These are phyloP conservation scores for Falco cherrug DNA, from an alignment of 2,797 vertebrate genomes.

Conservation along the genomic window DNA sequence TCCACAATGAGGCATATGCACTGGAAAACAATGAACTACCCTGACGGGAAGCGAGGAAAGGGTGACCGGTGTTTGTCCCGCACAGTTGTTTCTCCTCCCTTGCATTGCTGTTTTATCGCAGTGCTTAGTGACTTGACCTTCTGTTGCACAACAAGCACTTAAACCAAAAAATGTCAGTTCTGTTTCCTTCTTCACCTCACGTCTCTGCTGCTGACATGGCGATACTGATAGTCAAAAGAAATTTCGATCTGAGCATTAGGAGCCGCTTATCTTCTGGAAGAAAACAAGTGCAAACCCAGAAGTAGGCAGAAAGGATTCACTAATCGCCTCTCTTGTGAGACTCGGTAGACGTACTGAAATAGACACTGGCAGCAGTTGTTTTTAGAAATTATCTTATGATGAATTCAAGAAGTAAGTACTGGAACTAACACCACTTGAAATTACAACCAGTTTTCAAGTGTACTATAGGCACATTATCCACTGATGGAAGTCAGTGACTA, in stretches of 20 bases:
- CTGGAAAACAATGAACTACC: not conserved
- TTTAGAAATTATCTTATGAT: not conserved
- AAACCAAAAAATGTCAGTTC: not conserved
- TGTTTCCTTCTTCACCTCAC: not conserved
- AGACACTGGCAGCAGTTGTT: not conserved
- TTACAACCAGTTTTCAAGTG: not conserved
- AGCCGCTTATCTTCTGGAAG: not conserved
- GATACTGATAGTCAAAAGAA: not conserved
- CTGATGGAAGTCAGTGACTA: not conserved
- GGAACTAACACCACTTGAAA: not conserved
- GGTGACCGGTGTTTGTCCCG: not conserved
- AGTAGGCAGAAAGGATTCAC: not conserved
- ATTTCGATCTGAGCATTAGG: not conserved
- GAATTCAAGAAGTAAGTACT: not conserved
- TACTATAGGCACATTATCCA: not conserved
- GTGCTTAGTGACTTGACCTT: not conserved
- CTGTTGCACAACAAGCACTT: not conserved
- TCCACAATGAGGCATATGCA: not conserved
- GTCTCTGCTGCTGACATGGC: not conserved
- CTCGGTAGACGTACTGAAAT: not conserved
- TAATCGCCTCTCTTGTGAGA: not conserved
- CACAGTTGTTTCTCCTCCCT: not conserved
- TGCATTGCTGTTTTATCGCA: not conserved
- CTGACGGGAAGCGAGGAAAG: not conserved
- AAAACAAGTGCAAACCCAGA: not conserved